These are phyloP conservation scores for Nibea albiflora DNA, from an alignment of 2,113 vertebrate genomes.

Conservation along the genomic window DNA sequence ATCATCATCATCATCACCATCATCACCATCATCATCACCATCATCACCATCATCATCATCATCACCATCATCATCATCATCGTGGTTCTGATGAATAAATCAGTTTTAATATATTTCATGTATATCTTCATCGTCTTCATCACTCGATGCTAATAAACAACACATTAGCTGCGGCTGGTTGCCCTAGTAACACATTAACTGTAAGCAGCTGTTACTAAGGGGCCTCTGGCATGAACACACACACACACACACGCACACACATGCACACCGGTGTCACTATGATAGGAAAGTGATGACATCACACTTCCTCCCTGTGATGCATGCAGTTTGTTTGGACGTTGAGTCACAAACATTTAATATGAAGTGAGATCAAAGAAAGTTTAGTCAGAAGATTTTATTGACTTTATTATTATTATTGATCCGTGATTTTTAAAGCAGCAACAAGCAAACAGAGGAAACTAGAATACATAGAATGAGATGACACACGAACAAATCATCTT, in stretches of 20 bases:
- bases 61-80: no score
- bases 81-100: no score
- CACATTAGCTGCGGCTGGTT: slow-evolving; percentile 48
- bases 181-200: slow-evolving; percentile 49
- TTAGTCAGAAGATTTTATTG: no score
- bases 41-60: no score
- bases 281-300: slow-evolving; percentile 49
- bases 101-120: no score
- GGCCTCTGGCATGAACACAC: slow-evolving; percentile 41
- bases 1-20: no score
- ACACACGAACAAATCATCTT: no score
- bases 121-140: neutral
- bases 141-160: slow-evolving; percentile 38
- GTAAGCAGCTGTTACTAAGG: slow-evolving; percentile 16
- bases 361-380: neutral
- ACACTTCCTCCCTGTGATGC: slow-evolving; percentile 24
- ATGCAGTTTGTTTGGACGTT: slow-evolving; percentile 23
- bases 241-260: slow-evolving; percentile 29
- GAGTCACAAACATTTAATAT: slow-evolving; percentile 21
- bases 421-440: no score
- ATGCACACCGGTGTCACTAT: neutral
- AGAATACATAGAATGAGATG: no score
- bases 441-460: no score
- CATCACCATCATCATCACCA: no score
- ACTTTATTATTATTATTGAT: no score